Conservation (phyloP, 1,140 invertebrate genomes). For the Teleopsis dalmanni region DNA sequence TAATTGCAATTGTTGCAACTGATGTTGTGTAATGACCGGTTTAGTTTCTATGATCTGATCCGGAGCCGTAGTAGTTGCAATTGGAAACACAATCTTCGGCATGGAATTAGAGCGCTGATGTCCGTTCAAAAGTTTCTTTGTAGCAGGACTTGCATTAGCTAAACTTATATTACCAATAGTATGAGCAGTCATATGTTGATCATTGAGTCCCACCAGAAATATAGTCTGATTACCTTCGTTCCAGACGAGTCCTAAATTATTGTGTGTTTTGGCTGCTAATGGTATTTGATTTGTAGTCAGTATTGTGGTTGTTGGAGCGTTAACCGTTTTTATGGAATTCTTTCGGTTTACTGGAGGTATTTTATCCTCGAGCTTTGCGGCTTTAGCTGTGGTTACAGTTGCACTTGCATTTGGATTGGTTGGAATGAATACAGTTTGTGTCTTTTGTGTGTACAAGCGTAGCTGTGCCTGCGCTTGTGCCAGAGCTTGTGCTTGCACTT, state of each 20-base stretch:
- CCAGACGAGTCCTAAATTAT: constrained; percentile 39
- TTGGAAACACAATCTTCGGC: constrained; percentile 38
- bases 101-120: constrained; percentile 39
- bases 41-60: constrained; percentile 27
- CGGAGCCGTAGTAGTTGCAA: constrained; percentile 13
- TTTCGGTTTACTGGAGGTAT: neutral
- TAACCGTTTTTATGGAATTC: constrained; percentile 3
- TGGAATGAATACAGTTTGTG: constrained; percentile 45
- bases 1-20: constrained; percentile 19
- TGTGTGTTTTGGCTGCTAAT: constrained; percentile 17
- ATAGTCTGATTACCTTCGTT: constrained; percentile 43
- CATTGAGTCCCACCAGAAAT: constrained; percentile 36
- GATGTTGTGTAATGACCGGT: constrained; percentile 32
- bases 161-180: constrained; percentile 37
- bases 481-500: constrained; percentile 31
- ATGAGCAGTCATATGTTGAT: constrained; percentile 41
- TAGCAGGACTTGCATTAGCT: constrained; percentile 28
- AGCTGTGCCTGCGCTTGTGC: constrained; percentile 44
- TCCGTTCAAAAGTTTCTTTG: constrained; percentile 38
- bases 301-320: constrained; percentile 7
- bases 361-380: constrained; percentile 1
- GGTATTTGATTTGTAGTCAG: constrained; percentile 17
- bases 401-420: constrained; percentile 23
- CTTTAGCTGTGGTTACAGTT: neutral
- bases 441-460: constrained; percentile 33